Percentiles rank a stretch among this genome's conserved stretches.
These are phyloP conservation scores for Microctenopoma stevenorrisi DNA, from an alignment of 2,797 vertebrate species.

Conservation along the genomic window DNA sequence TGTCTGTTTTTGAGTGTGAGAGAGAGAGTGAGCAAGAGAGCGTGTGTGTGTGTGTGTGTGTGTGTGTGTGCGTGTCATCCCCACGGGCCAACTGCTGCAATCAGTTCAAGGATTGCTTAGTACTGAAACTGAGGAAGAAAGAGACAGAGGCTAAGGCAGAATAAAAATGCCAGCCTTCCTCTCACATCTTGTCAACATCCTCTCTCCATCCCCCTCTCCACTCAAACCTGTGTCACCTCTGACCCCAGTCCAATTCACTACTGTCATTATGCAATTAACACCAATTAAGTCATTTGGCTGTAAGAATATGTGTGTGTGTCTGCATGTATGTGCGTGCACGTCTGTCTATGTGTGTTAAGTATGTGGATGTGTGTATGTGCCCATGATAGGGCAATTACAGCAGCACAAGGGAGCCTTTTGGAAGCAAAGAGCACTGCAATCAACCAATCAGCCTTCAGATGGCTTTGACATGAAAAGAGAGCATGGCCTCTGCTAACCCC, in stretches of 20 bases:
- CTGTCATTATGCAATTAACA: slow-evolving; percentile 97
- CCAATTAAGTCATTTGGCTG: slow-evolving; percentile 95
- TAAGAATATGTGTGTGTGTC: slow-evolving; percentile 81
- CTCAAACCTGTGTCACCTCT: slow-evolving; percentile 93
- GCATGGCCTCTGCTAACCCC: slow-evolving; percentile 74
- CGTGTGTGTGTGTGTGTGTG: slow-evolving; percentile 19
- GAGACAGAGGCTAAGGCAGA: slow-evolving; percentile 26
- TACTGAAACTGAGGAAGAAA: slow-evolving; percentile 43
- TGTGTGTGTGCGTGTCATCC: slow-evolving; percentile 37
- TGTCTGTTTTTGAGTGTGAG: slow-evolving; percentile 75
- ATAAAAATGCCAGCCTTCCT: slow-evolving; percentile 43
- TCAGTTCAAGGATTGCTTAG: slow-evolving; percentile 87
- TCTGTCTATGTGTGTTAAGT: slow-evolving; percentile 34
- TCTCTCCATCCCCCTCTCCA: slow-evolving; percentile 80
- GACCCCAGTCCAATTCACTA: slow-evolving; percentile 90
- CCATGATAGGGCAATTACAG: slow-evolving; percentile 88
- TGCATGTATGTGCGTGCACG: slow-evolving; percentile 3
- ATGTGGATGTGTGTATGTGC: slow-evolving; percentile 69
- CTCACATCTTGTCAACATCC: slow-evolving; percentile 75
- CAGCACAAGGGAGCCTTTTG: slow-evolving; percentile 88
- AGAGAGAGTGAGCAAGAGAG: too few species aligned
- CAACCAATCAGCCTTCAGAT: slow-evolving; percentile 90
- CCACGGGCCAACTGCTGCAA: slow-evolving; percentile 64
- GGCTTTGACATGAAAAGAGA: slow-evolving; percentile 85
- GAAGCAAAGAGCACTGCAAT: slow-evolving; percentile 89